Conservation (phyloP, 1,140 invertebrate species). For the Himalopsyche phryganea region DNA sequence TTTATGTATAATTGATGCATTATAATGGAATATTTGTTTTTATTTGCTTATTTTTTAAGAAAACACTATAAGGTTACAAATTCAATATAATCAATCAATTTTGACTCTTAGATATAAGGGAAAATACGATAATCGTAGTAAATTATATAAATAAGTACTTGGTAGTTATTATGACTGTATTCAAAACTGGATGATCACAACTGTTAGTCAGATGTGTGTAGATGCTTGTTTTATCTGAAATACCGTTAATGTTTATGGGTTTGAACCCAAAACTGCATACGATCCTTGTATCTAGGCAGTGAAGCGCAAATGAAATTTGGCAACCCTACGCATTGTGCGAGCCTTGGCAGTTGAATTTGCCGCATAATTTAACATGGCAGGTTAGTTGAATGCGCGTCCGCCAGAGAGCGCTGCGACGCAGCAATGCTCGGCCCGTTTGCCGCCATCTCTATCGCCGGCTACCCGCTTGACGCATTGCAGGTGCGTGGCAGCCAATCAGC, state of each 20-base stretch:
- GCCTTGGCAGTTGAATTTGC: conserved; percentile 24
- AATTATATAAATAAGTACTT: too few relatives aligned
- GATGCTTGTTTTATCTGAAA: too few relatives aligned
- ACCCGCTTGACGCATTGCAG: conserved; percentile 75
- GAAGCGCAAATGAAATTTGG: neutral
- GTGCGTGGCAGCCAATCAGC: conserved; percentile 70
- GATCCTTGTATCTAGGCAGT: neutral
- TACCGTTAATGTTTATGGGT: neutral
- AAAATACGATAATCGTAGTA: too few relatives aligned
- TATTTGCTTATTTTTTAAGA: too few relatives aligned
- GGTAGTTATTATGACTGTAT: too few relatives aligned
- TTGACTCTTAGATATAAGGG: too few relatives aligned
- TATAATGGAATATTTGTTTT: too few relatives aligned
- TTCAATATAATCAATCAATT: too few relatives aligned
- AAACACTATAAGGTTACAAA: too few relatives aligned
- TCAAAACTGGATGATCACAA: too few relatives aligned
- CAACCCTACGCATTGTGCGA: conserved; percentile 4
- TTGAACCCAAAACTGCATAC: neutral
- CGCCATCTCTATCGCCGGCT: conserved; percentile 40
- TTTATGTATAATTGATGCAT: too few relatives aligned
- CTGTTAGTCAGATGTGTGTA: too few relatives aligned
- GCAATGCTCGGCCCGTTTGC: conserved; percentile 38
- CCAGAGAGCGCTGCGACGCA: conserved; percentile 37
- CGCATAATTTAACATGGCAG: conserved; percentile 27
- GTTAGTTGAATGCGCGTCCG: conserved; percentile 22